Conservation (phyloP, 2,888 invertebrate species). For the Patella ulyssiponensis region DNA sequence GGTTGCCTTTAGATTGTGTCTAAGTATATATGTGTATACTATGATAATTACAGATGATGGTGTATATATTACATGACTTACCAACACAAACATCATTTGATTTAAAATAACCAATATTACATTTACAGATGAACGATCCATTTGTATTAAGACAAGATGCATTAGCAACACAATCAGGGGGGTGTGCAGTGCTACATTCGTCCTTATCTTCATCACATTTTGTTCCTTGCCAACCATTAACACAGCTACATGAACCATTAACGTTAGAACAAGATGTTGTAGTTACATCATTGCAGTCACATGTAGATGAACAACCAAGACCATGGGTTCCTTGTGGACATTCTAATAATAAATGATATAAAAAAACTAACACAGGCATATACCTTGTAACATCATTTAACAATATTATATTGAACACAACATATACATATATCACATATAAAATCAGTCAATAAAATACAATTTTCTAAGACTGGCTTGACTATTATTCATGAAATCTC, state of each 20-base stretch:
- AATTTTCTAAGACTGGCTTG: no score
- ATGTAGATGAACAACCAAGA: constrained; percentile 28
- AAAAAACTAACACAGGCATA: no score
- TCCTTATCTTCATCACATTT: constrained; percentile 40
- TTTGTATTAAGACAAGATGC: constrained; percentile 19
- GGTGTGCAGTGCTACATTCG: constrained; percentile 35
- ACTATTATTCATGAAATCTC: no score
- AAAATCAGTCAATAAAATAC: not conserved
- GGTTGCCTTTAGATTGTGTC: no score
- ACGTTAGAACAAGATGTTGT: constrained; percentile 29
- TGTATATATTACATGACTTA: not conserved
- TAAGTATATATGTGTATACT: no score
- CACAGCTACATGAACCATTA: constrained; percentile 39
- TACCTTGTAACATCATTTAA: no score
- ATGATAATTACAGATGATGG: no score
- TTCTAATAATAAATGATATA: constrained; percentile 18
- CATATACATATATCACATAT: not conserved
- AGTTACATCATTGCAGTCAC: constrained; percentile 34
- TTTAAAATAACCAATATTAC: constrained; percentile 14
- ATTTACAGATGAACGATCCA: constrained; percentile 24
- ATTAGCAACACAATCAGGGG: constrained; percentile 7
- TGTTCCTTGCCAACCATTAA: constrained; percentile 39
- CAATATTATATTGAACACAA: no score
- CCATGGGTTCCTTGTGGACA: constrained; percentile 35
- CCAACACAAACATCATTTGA: not conserved